These are phyloP conservation scores for Egretta garzetta DNA, from an alignment of 2,113 vertebrate genomes.

Conservation along the genomic window DNA sequence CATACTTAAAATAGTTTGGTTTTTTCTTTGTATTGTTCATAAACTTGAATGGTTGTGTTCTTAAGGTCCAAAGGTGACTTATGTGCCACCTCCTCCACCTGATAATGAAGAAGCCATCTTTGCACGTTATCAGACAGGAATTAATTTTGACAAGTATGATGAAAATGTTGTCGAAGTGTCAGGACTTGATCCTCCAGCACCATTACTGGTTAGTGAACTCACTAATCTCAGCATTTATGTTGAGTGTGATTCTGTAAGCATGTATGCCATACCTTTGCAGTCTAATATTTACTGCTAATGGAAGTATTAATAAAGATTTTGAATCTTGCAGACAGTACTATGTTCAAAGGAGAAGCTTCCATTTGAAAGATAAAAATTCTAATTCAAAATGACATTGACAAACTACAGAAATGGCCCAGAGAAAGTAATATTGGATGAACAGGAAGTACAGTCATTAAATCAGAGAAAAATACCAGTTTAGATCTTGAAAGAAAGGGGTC, in stretches of 20 bases:
- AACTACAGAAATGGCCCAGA: background rate
- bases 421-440: background rate
- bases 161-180: slow-evolving; percentile 87
- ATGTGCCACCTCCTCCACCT: slow-evolving; percentile 87
- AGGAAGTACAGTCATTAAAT: background rate
- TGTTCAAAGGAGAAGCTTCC: background rate
- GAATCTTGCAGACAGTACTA: background rate
- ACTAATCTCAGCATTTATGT: background rate
- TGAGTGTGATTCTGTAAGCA: background rate
- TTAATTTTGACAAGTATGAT: slow-evolving; percentile 96
- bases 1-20: background rate
- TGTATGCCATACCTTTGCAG: background rate
- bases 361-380: background rate
- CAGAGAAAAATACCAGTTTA: background rate
- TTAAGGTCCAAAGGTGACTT: slow-evolving; percentile 86
- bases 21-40: background rate
- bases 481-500: background rate
- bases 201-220: slow-evolving; percentile 82
- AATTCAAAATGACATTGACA: background rate
- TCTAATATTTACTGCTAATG: background rate
- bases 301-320: background rate
- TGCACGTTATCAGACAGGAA: slow-evolving; percentile 85
- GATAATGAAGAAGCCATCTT: slow-evolving; percentile 88
- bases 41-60: background rate
- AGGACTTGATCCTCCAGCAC: slow-evolving; percentile 83